Base-by-base conservation (phyloP, 2,888 invertebrate genomes). In the Cephus nigrinus region DNA sequence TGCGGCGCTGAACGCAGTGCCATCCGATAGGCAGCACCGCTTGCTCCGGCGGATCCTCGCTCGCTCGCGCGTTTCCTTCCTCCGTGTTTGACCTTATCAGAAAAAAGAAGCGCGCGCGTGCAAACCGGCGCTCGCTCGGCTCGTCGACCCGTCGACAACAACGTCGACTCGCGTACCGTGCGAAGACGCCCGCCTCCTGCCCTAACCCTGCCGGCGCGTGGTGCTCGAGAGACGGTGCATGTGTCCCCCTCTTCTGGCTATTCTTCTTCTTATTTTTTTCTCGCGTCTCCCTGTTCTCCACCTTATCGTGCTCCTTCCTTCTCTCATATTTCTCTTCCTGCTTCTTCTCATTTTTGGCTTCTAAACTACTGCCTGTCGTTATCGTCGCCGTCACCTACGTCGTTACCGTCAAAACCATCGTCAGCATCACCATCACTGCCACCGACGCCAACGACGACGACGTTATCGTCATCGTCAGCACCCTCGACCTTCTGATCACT, bases 21-120 rank as follows among this genome's bases (percentile, higher is more conserved):
- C 87, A 88, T 87, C 88, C 87, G 88, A 87, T 88, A 88, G 87
- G 87, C 87, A 86, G 87, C 86, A 87, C 84, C 88, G 88, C 85
- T 87, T 87, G 86, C 84, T 87, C 87, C 85, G 72, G 85, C 85
- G 86, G 84, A 80, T 80, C 77, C 84, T 81, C 79, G 81, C 80
- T 81, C 80, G 81, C 79, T 78, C 76, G 74, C 73, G 73, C 78
- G 79, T 83, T 82, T 76, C 36, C 23, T 80, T 55, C 71, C 40
- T 84, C 80, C 79, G 82, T 81, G 80, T 81, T 85, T 80, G 84
- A 78, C 78, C 76, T 80, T 33, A 75, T 68, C 31, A 75, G 68
- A 33, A 69, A 69, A 11, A 75, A 75, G 55, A 75, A 75, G 34
- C 55, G 71, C 71, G 71, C 33, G 71, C 71, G 33, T 71, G 55